Conservation (phyloP, 2,113 vertebrate species). For the Apus apus region DNA sequence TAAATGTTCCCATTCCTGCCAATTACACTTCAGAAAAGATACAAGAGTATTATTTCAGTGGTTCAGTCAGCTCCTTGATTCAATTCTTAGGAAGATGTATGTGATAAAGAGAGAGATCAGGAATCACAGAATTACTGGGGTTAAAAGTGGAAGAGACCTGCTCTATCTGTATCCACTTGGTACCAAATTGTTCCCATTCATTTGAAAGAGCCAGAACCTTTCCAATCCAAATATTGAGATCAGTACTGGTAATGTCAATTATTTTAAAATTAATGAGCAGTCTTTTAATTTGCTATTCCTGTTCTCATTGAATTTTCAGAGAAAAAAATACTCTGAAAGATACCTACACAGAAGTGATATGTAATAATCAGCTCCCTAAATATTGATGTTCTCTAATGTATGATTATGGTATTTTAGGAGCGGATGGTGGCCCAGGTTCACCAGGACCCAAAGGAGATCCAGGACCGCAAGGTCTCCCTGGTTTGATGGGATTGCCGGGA, state of each 20-base stretch:
- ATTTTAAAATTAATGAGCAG: background rate
- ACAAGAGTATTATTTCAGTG: background rate
- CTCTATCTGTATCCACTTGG: background rate
- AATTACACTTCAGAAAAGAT: background rate
- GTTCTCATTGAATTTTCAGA: background rate
- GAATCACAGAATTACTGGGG: background rate
- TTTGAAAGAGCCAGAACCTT: background rate
- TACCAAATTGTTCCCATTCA: background rate
- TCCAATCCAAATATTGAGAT: background rate
- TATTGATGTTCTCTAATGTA: background rate
- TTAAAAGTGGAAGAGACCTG: background rate
- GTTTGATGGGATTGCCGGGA: constrained; percentile 72
- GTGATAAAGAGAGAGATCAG: background rate
- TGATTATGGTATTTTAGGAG: constrained; percentile 70
- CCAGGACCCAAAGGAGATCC: constrained; percentile 84
- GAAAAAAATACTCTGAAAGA: background rate
- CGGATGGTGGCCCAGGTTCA: constrained; percentile 84
- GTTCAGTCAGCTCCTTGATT: background rate
- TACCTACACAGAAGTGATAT: background rate
- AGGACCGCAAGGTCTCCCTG: constrained; percentile 78
- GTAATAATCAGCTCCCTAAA: background rate
- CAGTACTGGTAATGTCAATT: background rate
- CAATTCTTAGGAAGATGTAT: background rate
- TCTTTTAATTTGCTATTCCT: background rate
- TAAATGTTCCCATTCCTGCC: background rate